Conservation (phyloP, 2,797 vertebrate genomes). For the Poeciliopsis presidionis region DNA sequence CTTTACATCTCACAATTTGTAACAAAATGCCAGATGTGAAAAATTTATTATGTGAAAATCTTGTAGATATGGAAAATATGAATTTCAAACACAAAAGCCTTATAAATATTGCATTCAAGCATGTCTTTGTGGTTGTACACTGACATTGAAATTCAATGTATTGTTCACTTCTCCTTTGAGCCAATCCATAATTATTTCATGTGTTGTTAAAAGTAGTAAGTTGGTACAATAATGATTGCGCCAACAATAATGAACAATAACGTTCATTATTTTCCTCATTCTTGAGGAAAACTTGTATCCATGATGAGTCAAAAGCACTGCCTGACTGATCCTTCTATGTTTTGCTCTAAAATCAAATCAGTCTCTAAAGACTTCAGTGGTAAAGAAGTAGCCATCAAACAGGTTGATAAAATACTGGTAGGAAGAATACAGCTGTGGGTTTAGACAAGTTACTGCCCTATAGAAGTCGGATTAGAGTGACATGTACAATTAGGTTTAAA, state of each 20-base stretch:
- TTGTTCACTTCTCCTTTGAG: neutral
- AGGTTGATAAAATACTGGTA: neutral
- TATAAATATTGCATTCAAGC: neutral
- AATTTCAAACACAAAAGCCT: neutral
- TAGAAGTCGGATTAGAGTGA: neutral
- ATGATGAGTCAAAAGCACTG: neutral
- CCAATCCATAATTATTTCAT: neutral
- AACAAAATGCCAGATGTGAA: neutral
- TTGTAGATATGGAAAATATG: neutral
- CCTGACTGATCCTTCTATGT: neutral
- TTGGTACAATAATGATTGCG: neutral
- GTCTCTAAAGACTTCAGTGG: constrained; percentile 1
- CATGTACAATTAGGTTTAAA: neutral
- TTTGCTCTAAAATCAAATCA: neutral
- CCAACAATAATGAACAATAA: too few relatives aligned
- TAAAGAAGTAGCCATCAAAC: neutral
- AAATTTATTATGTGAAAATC: neutral
- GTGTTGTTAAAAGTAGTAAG: neutral
- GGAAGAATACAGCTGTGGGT: neutral
- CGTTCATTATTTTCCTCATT: too few relatives aligned
- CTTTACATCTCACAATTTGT: neutral
- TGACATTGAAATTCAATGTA: neutral
- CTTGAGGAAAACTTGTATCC: too few relatives aligned
- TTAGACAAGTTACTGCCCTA: neutral
- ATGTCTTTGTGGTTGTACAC: neutral